These are phyloP conservation scores for Cydia fagiglandana DNA, from an alignment of 1,140 invertebrate genomes.

Conservation along the genomic window DNA sequence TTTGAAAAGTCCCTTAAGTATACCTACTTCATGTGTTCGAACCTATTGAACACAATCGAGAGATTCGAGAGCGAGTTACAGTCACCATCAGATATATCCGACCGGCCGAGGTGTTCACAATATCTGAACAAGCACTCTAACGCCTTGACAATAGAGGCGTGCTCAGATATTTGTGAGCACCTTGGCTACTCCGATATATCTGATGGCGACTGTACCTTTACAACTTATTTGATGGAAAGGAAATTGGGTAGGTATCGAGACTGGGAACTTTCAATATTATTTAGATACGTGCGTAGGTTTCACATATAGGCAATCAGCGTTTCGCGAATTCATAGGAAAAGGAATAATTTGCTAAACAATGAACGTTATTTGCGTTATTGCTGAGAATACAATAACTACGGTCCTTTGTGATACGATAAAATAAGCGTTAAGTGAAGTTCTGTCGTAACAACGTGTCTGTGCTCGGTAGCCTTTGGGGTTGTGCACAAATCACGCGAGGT, in stretches of 20 bases:
- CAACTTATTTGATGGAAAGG: slow-evolving; percentile 28
- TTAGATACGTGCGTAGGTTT: slow-evolving; percentile 25
- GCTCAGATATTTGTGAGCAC: too few relatives aligned
- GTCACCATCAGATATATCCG: too few relatives aligned
- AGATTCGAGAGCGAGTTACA: too few relatives aligned
- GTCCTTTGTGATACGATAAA: slow-evolving; percentile 14
- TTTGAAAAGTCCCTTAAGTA: background rate
- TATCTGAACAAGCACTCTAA: too few relatives aligned
- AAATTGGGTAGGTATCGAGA: slow-evolving; percentile 26
- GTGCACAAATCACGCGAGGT: too few relatives aligned
- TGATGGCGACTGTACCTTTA: too few relatives aligned
- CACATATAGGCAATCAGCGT: slow-evolving; percentile 5
- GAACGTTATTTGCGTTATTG: background rate
- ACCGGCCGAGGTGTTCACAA: too few relatives aligned
- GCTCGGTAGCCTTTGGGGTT: too few relatives aligned
- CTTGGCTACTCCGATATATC: too few relatives aligned
- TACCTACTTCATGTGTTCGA: background rate
- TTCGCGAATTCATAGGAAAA: slow-evolving; percentile 22
- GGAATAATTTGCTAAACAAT: slow-evolving; percentile 17
- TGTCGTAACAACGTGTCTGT: background rate
- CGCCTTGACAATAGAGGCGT: too few relatives aligned
- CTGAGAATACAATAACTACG: slow-evolving; percentile 12
- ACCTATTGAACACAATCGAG: background rate
- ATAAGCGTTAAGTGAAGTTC: background rate
- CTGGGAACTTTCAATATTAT: slow-evolving; percentile 24